Base-by-base conservation (phyloP, 2,888 invertebrate genomes). In the Eremobia ochroleuca region DNA sequence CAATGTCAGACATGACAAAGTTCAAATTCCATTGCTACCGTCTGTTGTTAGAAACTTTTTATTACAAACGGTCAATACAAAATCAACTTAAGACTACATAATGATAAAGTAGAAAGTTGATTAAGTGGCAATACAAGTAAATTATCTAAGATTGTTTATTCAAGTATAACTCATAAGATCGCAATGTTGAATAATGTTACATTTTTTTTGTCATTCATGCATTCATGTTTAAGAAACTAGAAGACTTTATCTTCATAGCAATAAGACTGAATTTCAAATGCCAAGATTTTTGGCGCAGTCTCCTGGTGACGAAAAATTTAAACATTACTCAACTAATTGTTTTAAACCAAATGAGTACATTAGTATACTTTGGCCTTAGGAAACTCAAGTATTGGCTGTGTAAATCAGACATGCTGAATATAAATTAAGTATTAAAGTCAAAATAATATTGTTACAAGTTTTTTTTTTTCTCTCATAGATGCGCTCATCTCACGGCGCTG, bases 351-450 rank as follows among this genome's bases (percentile, higher is more conserved):
- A 71, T 73, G 65, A 82, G 85, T 65, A 69, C 31, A 76, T 34
- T 18, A 61, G 18, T 46, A 68, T 68, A 77, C 82, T 77, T 83
- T 83, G 86, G 77, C 64, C 69, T 52, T 34, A 66, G 61, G 58
- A 61, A 77, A 77, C 65, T 69, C 52, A 61, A 66, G 18, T 34
- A 69, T 64, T 79, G 43, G 62, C 37, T 61, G 46, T 46, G 46
- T 76, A 55, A 11, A 25, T 61, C 40, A 64, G 25, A 34, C 28
- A 40, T 37, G 34, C 52, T 73, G 31, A 28, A 40, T 49, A 64
- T 37, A 55, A 58, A 62, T 21, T 4, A 71, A 55, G 11, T 81
- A 81, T 72, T 13, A 73, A 78, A 81, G 58, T 65, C 15, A 49
- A 37, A 77, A 37, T 3, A 18, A 37, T 69, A 49, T 67, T 79